phyloP scores from a whole-genome alignment of 2,113 vertebrate species.

The Pogona vitticeps region DNA sequence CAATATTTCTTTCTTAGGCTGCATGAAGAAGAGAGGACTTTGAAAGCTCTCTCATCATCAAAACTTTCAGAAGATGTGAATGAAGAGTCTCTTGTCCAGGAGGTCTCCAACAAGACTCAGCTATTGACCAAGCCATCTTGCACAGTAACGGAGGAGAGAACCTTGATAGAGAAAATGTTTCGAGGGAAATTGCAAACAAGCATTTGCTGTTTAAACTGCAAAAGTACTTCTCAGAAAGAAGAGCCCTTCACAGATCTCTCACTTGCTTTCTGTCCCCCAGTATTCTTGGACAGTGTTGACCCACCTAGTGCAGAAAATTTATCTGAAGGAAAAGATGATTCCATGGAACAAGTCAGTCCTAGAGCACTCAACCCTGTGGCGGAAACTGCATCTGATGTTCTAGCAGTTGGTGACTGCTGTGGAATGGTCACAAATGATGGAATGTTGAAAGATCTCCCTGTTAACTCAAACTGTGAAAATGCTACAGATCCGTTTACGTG shows the following conservation, averaged over 20 bases:
- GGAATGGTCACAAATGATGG: conserved; percentile 57
- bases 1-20: conserved; percentile 75
- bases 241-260: conserved; percentile 96
- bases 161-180: conserved; percentile 93
- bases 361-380: conserved; percentile 31
- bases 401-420: conserved; percentile 54
- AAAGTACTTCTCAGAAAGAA: conserved; percentile 91
- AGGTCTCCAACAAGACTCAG: conserved; percentile 59
- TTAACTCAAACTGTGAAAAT: conserved; percentile 59
- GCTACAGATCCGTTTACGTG: conserved; percentile 50
- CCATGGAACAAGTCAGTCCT: conserved; percentile 49
- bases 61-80: conserved; percentile 59
- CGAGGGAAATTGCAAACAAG: conserved; percentile 91
- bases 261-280: conserved; percentile 90
- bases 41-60: conserved; percentile 75
- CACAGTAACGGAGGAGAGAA: conserved; percentile 71
- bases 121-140: conserved; percentile 52
- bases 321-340: conserved; percentile 54
- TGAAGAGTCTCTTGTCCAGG: conserved; percentile 59
- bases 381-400: conserved; percentile 48
- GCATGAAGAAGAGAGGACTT: conserved; percentile 94
- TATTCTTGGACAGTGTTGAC: conserved; percentile 67
- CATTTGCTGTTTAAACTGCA: conserved; percentile 91
- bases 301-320: conserved; percentile 51
- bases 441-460: conserved; percentile 47